Conservation (phyloP, 2,888 invertebrate species). For the Acrobasis suavella region DNA sequence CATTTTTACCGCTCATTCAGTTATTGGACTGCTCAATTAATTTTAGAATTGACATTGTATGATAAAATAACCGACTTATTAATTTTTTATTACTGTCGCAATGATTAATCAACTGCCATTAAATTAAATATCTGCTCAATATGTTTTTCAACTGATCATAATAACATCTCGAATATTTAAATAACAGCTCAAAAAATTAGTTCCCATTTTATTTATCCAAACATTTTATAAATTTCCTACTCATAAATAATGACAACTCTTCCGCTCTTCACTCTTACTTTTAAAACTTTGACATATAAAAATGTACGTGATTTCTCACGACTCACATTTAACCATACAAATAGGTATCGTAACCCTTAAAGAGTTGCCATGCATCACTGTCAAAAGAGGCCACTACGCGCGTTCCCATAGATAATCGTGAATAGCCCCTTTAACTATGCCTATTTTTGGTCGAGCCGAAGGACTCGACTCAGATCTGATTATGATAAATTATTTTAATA, state of each 20-base stretch:
- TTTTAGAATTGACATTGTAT: too few species aligned
- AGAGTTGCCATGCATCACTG: slow-evolving; percentile 58
- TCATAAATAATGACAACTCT: neutral
- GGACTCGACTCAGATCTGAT: slow-evolving; percentile 28
- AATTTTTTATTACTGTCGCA: too few species aligned
- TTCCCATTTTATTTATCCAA: too few species aligned
- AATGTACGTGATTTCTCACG: slow-evolving; percentile 34
- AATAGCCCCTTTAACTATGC: slow-evolving; percentile 50
- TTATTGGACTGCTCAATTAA: too few species aligned
- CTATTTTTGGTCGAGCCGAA: slow-evolving; percentile 43
- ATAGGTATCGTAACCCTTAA: slow-evolving; percentile 42
- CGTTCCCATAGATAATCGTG: slow-evolving; percentile 52
- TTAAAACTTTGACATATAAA: slow-evolving; percentile 28
- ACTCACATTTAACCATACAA: slow-evolving; percentile 31
- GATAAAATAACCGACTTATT: too few species aligned
- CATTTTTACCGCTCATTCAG: too few species aligned
- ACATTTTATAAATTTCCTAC: neutral
- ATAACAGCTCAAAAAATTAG: too few species aligned
- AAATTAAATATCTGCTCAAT: too few species aligned
- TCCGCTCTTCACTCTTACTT: slow-evolving; percentile 4
- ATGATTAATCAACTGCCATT: too few species aligned
- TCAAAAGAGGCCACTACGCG: slow-evolving; percentile 44
- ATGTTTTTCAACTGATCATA: too few species aligned
- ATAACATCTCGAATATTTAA: too few species aligned
- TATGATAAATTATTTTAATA: slow-evolving; percentile 20